Base-by-base conservation (phyloP, 2,888 invertebrate genomes). In the Drosophila parthenogenetica region DNA sequence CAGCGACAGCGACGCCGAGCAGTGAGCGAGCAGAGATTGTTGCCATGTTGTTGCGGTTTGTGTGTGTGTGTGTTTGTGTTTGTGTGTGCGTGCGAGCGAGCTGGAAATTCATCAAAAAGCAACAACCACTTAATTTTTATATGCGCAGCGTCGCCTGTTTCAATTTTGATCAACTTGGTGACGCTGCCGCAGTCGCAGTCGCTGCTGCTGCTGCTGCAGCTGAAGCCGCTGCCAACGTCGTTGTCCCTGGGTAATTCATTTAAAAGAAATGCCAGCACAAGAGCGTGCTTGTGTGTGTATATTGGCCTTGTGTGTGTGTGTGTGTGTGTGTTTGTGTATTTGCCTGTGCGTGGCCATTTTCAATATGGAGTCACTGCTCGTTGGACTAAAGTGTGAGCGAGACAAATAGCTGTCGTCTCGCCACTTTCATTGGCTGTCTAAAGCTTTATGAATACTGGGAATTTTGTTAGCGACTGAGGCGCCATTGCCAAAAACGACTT, bases 101-200 rank as follows among this genome's bases (percentile, higher is more conserved):
- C 82, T 71, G 76, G 79, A 90, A 90, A 90, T 90, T 90, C 90
- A 90, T 91, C 90, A 90, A 89, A 74, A 79, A 84, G 71, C 77
- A 78, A 79, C 81, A 80, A 80, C 84, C 88, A 86, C 85, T 81
- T 88, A 87, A 83, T 85, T 88, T 88, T 87, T 87, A 86, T 85
- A 86, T 82, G 85, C 73, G 64, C 78, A 68, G 67, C 78, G 81
- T 74, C 73, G 80, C 76, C 87, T 87, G 81, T 84, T 83, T 83
- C 84, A 87, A 87, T 83, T 83, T 83, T 84, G 83, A 83, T 83
- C 86, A 85, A 88, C 88, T 81, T 74, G 35, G 13, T 35, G 35
- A 29, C 29, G 79, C 35, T 53, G 61, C 67, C 63, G 68, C 49
- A 13, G 8, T 29, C 29, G 29, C 29, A 46, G 65, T 46, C 35